phyloP scores from a whole-genome alignment of 2,113 vertebrate species.

The Hemiprocne comata region DNA sequence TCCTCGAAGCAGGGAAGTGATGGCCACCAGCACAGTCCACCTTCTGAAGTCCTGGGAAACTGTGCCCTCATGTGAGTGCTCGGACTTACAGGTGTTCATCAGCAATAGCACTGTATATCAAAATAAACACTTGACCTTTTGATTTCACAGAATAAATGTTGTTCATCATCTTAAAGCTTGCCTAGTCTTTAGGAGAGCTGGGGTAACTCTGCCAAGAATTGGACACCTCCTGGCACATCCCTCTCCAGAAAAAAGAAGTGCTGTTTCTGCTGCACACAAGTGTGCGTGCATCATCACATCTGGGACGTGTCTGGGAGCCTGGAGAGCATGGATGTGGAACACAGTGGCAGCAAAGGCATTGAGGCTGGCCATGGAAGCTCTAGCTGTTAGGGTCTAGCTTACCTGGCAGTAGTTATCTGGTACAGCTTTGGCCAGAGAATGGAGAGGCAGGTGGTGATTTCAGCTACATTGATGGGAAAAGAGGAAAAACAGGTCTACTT shows the following conservation, averaged over 20 bases:
- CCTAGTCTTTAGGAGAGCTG: background rate
- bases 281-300: fast-evolving
- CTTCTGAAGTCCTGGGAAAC: background rate
- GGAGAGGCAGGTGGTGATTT: background rate
- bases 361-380: background rate
- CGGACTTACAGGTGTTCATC: background rate
- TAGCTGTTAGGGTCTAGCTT: background rate
- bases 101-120: fast-evolving
- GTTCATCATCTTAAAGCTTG: background rate
- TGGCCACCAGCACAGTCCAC: background rate
- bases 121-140: background rate
- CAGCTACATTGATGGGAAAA: background rate
- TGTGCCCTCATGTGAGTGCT: background rate
- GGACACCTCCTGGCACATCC: background rate
- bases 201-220: background rate
- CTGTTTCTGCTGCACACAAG: background rate
- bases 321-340: fast-evolving
- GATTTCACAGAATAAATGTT: background rate
- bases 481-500: background rate
- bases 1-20: background rate
- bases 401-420: background rate
- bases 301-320: background rate
- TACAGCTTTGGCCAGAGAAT: background rate
- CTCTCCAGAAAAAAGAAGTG: background rate
- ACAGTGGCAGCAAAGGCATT: fast-evolving